Evolutionary conservation across 2,888 invertebrate genomes (phyloP).

Genomic region (Caenorhabditis sinica): DNA sequence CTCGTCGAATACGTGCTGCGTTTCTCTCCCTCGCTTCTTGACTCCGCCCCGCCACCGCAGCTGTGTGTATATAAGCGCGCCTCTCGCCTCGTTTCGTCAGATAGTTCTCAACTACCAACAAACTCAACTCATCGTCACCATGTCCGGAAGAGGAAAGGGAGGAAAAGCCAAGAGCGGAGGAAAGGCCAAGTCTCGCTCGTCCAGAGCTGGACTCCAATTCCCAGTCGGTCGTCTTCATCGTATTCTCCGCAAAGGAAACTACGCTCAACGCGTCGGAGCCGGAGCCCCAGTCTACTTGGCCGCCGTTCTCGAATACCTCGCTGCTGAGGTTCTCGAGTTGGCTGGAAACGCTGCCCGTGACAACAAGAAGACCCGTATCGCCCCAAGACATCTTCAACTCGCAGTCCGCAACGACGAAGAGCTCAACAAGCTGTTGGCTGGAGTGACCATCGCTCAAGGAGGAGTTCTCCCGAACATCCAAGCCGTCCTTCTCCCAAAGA

Average conservation of each 20-base stretch:
- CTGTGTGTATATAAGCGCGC: conserved; percentile 2
- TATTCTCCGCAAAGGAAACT: conserved; percentile 80
- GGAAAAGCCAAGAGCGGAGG: conserved; percentile 69
- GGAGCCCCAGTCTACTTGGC: conserved; percentile 20
- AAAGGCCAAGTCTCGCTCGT: conserved; percentile 66
- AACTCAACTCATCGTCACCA: conserved; percentile 37
- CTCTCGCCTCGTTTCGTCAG: not conserved
- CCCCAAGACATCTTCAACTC: conserved; percentile 51
- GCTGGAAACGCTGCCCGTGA: conserved; percentile 85
- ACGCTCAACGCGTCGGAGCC: conserved; percentile 77
- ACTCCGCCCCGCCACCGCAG: conserved; percentile 40
- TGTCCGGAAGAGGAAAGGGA: conserved; percentile 70
- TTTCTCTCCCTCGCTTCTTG: not conserved
- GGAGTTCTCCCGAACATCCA: conserved; percentile 19
- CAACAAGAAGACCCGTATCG: conserved; percentile 84
- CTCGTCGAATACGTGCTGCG: too few species aligned
- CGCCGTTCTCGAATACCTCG: conserved; percentile 79
- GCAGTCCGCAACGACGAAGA: conserved; percentile 46
- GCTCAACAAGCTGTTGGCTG: conserved; percentile 39
- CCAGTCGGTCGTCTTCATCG: conserved; percentile 83
- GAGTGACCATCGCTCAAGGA: conserved; percentile 31
- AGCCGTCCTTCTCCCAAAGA: conserved; percentile 18
- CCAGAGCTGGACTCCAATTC: conserved; percentile 72
- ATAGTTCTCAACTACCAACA: conserved; percentile 42
- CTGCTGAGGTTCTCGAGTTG: conserved; percentile 79